Evolutionary conservation across 2,888 invertebrate species (phyloP).

Genomic region (Drosophila kanekoi): DNA sequence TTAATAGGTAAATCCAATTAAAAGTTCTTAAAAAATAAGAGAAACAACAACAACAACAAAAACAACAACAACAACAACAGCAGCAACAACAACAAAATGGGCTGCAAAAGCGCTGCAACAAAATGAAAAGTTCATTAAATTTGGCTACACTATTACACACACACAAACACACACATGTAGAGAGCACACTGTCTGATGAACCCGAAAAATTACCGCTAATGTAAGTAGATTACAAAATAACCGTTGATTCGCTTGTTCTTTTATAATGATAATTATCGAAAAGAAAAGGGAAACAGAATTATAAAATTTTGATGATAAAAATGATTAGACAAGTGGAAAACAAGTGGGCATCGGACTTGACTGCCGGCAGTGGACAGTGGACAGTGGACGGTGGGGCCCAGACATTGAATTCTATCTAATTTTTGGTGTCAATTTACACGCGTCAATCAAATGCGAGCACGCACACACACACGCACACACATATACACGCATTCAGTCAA

Average conservation of each 20-base stretch:
- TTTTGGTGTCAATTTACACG: conserved; percentile 68
- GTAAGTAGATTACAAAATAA: conserved; percentile 65
- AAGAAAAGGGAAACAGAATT: conserved; percentile 17
- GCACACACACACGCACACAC: conserved; percentile 8
- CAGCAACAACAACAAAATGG: conserved; percentile 10
- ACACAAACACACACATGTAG: conserved; percentile 5
- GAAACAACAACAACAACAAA: conserved; percentile 4
- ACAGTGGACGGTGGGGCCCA: conserved; percentile 1
- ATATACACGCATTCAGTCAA: conserved; percentile 6
- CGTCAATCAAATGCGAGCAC: conserved; percentile 54
- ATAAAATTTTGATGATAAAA: conserved; percentile 26
- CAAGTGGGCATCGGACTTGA: conserved; percentile 15
- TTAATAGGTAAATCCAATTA: conserved; percentile 71
- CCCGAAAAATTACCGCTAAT: conserved; percentile 59
- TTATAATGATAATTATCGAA: conserved; percentile 43
- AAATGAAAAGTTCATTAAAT: conserved; percentile 62
- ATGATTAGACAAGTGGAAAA: conserved; percentile 42
- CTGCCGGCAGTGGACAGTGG: background rate
- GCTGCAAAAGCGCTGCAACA: conserved; percentile 23
- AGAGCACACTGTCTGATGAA: conserved; percentile 40
- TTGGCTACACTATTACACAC: conserved; percentile 38
- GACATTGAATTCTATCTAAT: conserved; percentile 40
- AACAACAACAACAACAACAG: background rate
- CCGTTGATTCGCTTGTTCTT: conserved; percentile 53
- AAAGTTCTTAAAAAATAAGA: conserved; percentile 56